Evolutionary conservation across 1,140 invertebrate genomes (phyloP), one percentile per base, ranked within the genome.

Genomic region (Choristoneura fumiferana): DNA sequence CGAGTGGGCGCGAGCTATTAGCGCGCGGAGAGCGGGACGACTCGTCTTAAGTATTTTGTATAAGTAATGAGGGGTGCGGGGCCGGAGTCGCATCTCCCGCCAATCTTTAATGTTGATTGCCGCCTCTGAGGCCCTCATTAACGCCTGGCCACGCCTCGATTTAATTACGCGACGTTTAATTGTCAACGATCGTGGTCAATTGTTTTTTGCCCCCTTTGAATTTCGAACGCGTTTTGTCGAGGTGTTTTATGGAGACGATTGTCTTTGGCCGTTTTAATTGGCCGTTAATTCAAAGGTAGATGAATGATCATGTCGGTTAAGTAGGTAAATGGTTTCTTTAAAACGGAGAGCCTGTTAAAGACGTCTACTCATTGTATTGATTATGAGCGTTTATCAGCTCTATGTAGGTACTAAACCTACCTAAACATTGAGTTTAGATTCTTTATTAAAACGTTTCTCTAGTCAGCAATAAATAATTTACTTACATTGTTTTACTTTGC

Each of bases 31-130:
- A 87, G 84, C 79, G 81, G 82, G 84, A 87, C 84, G 84, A 80
- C 77, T 81, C 82, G 82, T 85, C 84, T 87, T 87, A 87, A 85
- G 81, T 84, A 87, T 87, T 87, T 87, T 87, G 82, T 87, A 87
- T 87, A 87, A 87, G 84, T 87, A 87, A 87, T 87, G 84, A 87
- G 83, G 76, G 82, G 72, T 66, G 76, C 66, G 81, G 72, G 75
- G 65, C 76, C 59, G 69, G 58, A 65, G 67, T 65, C 70, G 77
- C 84, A 87, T 87, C 84, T 87, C 84, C 81, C 85, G 85, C 84
- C 84, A 87, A 87, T 88, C 85, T 88, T 88, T 85, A 86, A 86
- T 88, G 85, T 80, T 88, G 81, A 88, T 88, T 84, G 82, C 82
- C 81, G 84, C 84, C 82, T 83, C 74, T 70, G 69, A 67, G 78